Evolutionary conservation across 2,797 vertebrate genomes (phyloP).

Genomic region (Typhlichthys eigenmanni): DNA sequence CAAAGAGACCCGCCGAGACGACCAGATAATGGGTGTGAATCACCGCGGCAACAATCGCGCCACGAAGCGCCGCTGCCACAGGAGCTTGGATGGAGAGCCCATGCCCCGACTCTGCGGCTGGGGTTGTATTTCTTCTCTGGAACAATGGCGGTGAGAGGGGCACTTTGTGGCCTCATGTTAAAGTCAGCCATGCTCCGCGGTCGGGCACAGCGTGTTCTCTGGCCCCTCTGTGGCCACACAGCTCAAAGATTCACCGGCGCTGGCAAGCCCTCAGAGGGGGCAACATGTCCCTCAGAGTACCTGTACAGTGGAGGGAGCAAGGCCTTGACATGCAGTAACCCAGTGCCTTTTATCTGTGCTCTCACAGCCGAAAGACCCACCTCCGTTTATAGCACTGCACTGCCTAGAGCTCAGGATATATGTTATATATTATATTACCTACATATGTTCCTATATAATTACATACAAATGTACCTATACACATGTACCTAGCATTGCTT

Average conservation of each 20-base stretch:
- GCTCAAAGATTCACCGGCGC: conserved; percentile 74
- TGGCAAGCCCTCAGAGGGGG: conserved; percentile 62
- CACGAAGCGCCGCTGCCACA: conserved; percentile 12
- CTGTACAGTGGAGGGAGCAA: conserved; percentile 59
- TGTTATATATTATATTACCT: too few relatives aligned
- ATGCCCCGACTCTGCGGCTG: conserved; percentile 36
- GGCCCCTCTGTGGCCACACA: conserved; percentile 62
- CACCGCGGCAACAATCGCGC: conserved; percentile 41
- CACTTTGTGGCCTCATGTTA: conserved; percentile 52
- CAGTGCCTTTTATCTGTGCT: conserved; percentile 43
- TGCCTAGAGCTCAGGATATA: not conserved
- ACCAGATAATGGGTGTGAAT: conserved; percentile 60
- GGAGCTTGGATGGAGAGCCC: conserved; percentile 29
- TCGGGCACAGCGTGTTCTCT: conserved; percentile 57
- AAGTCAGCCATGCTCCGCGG: conserved; percentile 7
- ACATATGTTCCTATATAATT: not conserved
- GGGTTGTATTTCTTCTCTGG: conserved; percentile 21
- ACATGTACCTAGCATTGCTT: too few relatives aligned
- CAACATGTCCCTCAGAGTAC: conserved; percentile 68
- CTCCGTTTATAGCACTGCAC: conserved; percentile 21
- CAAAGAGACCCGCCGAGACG: conserved; percentile 72
- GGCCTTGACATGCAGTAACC: conserved; percentile 49
- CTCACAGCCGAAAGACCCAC: conserved; percentile 53
- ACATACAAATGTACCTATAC: conserved; percentile 29
- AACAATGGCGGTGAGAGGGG: conserved; percentile 49